A percentile compares a stretch with the other conserved stretches of the same genome.
Evolutionary conservation across 2,888 invertebrate genomes (phyloP).

Genomic region (Hypomecis atomaria): DNA sequence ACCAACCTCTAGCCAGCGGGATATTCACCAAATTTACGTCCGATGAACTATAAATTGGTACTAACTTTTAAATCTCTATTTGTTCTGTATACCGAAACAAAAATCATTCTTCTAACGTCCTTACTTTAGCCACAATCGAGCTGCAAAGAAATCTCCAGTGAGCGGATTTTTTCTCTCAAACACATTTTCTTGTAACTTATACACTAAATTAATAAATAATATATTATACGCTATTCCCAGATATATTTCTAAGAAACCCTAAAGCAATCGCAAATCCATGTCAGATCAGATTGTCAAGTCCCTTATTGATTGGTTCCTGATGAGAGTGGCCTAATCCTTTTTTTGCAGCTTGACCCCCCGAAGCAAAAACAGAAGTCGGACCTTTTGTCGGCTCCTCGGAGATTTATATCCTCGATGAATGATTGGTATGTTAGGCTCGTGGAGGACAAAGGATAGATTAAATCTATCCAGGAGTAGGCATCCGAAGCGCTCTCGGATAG

Average conservation of each 20-base stretch:
- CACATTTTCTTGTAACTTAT: too few species aligned
- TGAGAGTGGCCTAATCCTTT: constrained; percentile 59
- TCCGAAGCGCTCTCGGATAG: constrained; percentile 37
- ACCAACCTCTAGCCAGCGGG: too few species aligned
- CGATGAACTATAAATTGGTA: too few species aligned
- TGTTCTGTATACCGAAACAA: too few species aligned
- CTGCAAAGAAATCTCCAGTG: too few species aligned
- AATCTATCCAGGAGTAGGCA: constrained; percentile 41
- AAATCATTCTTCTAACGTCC: too few species aligned
- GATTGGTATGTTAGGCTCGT: constrained; percentile 57
- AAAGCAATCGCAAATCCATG: constrained; percentile 19
- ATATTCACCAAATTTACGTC: too few species aligned
- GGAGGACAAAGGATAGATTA: constrained; percentile 54
- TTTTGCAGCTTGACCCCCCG: constrained; percentile 64
- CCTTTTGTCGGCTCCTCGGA: constrained; percentile 65
- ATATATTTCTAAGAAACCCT: background rate
- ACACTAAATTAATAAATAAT: too few species aligned
- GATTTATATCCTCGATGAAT: constrained; percentile 71
- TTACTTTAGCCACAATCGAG: too few species aligned
- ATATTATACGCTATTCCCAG: background rate
- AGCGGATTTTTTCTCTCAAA: too few species aligned
- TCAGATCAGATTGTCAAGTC: constrained; percentile 43
- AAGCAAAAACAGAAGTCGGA: constrained; percentile 67
- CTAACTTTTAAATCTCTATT: too few species aligned
- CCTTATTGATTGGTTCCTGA: constrained; percentile 64